Conservation (phyloP, 2,888 invertebrate species). For the Sminthurides aquaticus region DNA sequence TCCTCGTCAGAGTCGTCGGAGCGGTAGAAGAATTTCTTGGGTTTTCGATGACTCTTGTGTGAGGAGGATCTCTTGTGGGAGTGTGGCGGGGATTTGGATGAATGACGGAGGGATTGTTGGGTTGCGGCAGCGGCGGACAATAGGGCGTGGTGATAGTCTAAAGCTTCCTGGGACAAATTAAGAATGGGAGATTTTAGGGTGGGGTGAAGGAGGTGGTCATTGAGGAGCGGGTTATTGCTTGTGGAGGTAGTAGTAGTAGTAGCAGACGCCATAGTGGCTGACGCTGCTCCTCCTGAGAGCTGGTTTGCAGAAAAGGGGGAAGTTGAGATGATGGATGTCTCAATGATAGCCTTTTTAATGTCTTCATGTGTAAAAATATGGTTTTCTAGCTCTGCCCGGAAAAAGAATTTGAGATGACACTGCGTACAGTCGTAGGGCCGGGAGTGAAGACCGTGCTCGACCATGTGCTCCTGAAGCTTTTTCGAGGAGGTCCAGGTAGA, state of each 20-base stretch:
- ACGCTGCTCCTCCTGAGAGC: no score
- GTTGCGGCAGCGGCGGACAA: neutral
- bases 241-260: neutral
- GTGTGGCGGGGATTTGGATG: neutral
- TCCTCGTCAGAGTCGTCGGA: conserved; percentile 43
- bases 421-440: conserved; percentile 77
- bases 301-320: neutral
- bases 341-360: conserved; percentile 33
- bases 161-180: conserved; percentile 18
- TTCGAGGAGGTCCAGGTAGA: conserved; percentile 76
- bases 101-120: neutral
- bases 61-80: neutral
- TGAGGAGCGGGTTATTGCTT: neutral
- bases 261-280: neutral
- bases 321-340: conserved; percentile 9
- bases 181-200: conserved; percentile 1
- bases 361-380: conserved; percentile 53
- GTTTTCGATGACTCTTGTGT: conserved; percentile 8
- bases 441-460: conserved; percentile 70
- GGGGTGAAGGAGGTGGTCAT: neutral
- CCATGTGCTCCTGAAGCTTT: conserved; percentile 73
- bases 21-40: conserved; percentile 42
- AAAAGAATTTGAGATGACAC: conserved; percentile 80
- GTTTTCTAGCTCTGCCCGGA: conserved; percentile 82
- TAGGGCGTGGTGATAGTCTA: conserved; percentile 1